These are phyloP conservation scores for Drosophila azteca DNA, from an alignment of 1,140 invertebrate genomes.

Conservation along the genomic window DNA sequence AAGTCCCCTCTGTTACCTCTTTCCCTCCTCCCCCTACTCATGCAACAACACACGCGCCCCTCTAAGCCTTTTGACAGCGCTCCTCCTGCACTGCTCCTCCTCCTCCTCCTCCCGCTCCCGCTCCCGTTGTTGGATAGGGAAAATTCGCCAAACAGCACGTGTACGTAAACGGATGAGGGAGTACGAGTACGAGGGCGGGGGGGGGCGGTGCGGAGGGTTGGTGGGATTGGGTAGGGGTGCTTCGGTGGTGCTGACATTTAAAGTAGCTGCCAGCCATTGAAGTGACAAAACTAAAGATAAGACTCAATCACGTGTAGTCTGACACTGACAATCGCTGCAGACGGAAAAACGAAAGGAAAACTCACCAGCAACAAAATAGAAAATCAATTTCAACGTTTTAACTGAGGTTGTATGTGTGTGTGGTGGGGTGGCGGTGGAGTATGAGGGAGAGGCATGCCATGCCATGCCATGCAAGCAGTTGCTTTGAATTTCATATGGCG, in stretches of 20 bases:
- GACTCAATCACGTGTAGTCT: slow-evolving; percentile 79
- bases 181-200: no score
- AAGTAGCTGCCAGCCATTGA: slow-evolving; percentile 78
- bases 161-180: slow-evolving; percentile 30
- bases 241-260: slow-evolving; percentile 68
- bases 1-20: slow-evolving; percentile 4
- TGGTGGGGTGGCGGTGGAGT: neutral
- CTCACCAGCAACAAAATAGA: slow-evolving; percentile 72
- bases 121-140: slow-evolving; percentile 31
- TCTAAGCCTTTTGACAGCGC: slow-evolving; percentile 47
- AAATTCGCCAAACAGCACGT: slow-evolving; percentile 69
- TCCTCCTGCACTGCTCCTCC: neutral
- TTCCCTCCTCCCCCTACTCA: neutral
- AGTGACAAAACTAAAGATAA: slow-evolving; percentile 82
- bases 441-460: neutral
- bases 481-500: slow-evolving; percentile 72
- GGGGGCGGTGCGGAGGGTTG: neutral
- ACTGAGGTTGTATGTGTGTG: slow-evolving; percentile 14
- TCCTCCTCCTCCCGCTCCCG: neutral
- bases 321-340: slow-evolving; percentile 65
- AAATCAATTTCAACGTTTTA: slow-evolving; percentile 80
- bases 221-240: neutral
- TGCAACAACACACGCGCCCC: slow-evolving; percentile 53
- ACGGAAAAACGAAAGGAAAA: slow-evolving; percentile 24
- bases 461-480: slow-evolving; percentile 65